phyloP scores from a whole-genome alignment of 1,140 invertebrate genomes.

The Maniola jurtina region DNA sequence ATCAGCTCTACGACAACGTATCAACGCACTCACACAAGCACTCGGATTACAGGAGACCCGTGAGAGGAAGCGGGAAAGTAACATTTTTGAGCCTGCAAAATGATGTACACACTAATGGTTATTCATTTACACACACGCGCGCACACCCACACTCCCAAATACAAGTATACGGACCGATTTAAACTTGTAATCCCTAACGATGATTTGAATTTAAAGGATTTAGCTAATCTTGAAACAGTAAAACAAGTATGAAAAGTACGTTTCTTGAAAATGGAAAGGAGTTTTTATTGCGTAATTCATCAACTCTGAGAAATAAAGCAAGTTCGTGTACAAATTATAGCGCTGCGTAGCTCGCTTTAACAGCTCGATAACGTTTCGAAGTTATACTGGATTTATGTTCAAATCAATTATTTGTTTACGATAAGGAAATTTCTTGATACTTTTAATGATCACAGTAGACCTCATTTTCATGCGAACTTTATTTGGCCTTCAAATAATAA shows the following conservation, averaged over 20 bases:
- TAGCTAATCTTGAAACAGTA: constrained; percentile 49
- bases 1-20: constrained; percentile 38
- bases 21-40: constrained; percentile 50
- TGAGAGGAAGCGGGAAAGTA: constrained; percentile 66
- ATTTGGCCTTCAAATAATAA: too few species aligned
- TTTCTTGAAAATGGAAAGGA: constrained; percentile 1
- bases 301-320: background rate
- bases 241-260: constrained; percentile 20
- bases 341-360: too few species aligned
- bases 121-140: constrained; percentile 56
- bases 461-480: too few species aligned
- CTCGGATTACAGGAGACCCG: constrained; percentile 46
- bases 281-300: background rate
- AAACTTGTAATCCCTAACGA: constrained; percentile 77
- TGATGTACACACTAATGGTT: constrained; percentile 64
- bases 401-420: too few species aligned
- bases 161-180: constrained; percentile 60
- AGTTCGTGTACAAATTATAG: background rate
- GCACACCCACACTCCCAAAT: constrained; percentile 44
- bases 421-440: too few species aligned
- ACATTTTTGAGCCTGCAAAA: constrained; percentile 71
- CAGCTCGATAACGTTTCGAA: too few species aligned
- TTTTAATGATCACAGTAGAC: too few species aligned
- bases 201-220: constrained; percentile 75
- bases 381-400: too few species aligned